Base-by-base conservation (phyloP, 2,888 invertebrate species). In the Xylocampa areola region DNA sequence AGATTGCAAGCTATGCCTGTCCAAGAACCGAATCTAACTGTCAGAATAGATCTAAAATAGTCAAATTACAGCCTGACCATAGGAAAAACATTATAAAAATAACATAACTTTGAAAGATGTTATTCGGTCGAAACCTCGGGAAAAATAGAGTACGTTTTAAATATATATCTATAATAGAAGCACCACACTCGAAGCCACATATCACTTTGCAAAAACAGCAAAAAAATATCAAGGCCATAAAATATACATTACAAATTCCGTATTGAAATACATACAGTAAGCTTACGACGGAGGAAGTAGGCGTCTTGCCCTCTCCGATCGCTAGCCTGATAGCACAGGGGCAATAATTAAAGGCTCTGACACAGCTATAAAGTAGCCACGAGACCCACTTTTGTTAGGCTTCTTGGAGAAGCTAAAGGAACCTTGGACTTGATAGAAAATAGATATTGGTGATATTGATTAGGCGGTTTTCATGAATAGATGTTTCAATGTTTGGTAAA, bases 331-430 rank as follows among this genome's bases (percentile, higher is more conserved):
- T 76, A 85, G 77, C 76, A 77, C 67, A 62, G 58, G 62, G 68
- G 76, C 57, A 80, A 84, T 85, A 86, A 87, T 87, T 87, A 87
- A 86, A 86, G 80, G 65, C 76, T 79, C 83, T 84, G 83, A 86
- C 84, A 74, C 76, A 75, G 82, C 82, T 73, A 80, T 81, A 82
- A 73, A 73, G 29, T 25, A 74, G 45, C 68, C 64, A 59, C 66
- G 35, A 73, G 60, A 68, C 68, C 76, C 54, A 80, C 50, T 79
- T 79, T 77, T 52, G 54, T 65, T 53, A 68, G 52, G 59, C 60
- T 68, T 61, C 66, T 77, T 76, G 40, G 30, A 71, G 41, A 65
- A 55, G 52, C 61, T 53, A 62, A 65, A 16, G 27, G n/a, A 47
- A 57, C 40, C 40, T 54, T 65, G 32, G 30, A 43, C 21, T 37